Base-by-base conservation (phyloP, 2,888 invertebrate species). In the Phengaris alcon region DNA sequence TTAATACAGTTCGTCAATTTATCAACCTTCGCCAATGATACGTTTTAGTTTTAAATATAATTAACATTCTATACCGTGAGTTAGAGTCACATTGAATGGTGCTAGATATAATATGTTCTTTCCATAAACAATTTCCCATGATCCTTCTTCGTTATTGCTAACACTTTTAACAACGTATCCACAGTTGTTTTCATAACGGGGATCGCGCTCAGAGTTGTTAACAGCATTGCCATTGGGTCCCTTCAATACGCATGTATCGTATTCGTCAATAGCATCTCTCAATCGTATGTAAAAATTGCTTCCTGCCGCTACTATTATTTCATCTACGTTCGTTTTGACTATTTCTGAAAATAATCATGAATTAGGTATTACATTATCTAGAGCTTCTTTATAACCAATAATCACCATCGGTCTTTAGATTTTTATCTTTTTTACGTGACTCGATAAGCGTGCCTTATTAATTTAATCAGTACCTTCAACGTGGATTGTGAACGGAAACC, bases 391-490 rank as follows among this genome's bases (percentile, higher is more conserved):
- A 73, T 68, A 54, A 59, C 35, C 74, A 73, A 64, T 77, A 6
- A 70, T 54, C 59, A 51, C 10, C 55, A 73, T 73, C 73, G n/a
- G 68, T 44, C 13, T 73, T 70, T 73, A 52, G 55, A 68, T 74
- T 73, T 74, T 86, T 86, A 90, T 88, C 88, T 78, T 52, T 73
- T 72, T 76, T 79, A 89, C 89, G 90, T 90, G 89, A 89, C 87
- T 79, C 46, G 87, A 87, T 87, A 88, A 80, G 79, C 79, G 83
- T 84, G 81, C 79, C 76, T 77, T 13, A 75, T 78, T 69, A 78
- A 82, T 81, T 4, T 48, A 48, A 48, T 48, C 48, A 6, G 48
- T 88, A 92, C 92, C 89, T 89, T 90, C 87, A 72, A 90, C 84
- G 76, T 81, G 76, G 79, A 92, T 86, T 70, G 81, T 85, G 77